Conservation (phyloP, 2,113 vertebrate species). For the Cololabis saira region DNA sequence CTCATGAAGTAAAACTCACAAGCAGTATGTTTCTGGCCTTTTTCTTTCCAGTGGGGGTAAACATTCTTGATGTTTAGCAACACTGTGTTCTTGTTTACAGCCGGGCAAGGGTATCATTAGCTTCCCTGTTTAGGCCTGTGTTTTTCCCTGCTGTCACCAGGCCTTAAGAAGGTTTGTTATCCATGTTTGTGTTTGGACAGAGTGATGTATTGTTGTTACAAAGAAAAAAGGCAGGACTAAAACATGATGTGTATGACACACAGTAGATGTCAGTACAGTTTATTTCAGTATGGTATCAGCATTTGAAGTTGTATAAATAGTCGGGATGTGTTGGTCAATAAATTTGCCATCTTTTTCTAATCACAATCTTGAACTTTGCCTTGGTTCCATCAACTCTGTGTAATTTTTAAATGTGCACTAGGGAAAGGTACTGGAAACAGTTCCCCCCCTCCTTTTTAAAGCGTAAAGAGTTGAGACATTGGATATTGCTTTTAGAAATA, state of each 20-base stretch:
- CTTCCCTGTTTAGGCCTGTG: constrained; percentile 66
- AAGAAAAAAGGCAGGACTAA: constrained; percentile 2
- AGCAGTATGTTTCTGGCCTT: constrained; percentile 37
- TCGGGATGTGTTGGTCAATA: no score
- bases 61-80: constrained; percentile 76
- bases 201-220: constrained; percentile 31
- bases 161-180: constrained; percentile 42
- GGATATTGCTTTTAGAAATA: no score
- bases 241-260: not conserved
- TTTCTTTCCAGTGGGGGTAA: constrained; percentile 62
- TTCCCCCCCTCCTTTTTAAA: no score
- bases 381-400: no score
- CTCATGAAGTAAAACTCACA: not conserved
- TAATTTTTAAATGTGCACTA: no score
- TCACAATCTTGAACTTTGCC: no score
- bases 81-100: constrained; percentile 76
- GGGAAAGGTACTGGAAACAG: no score
- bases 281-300: not conserved
- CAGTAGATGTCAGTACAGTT: not conserved
- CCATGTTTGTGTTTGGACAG: constrained; percentile 52
- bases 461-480: no score
- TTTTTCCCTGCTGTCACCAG: constrained; percentile 64
- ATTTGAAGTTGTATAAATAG: not conserved
- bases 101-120: constrained; percentile 77
- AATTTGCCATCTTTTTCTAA: no score